phyloP scores from a whole-genome alignment of 1,140 invertebrate genomes.

The Halictus rubicundus region DNA sequence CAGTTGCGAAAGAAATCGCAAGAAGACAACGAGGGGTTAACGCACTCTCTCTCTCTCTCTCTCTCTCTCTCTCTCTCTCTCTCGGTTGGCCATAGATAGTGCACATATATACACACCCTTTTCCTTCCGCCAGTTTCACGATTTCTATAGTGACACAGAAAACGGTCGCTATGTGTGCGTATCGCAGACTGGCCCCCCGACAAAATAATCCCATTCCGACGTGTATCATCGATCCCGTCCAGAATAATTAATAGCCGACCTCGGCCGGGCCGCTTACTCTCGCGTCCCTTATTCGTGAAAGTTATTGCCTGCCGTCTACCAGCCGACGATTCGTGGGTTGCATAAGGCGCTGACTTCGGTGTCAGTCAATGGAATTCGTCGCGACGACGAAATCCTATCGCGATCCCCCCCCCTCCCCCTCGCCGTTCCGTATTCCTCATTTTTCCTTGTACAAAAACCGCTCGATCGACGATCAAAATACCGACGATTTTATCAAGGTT shows the following conservation, averaged over 20 bases:
- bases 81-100: too few relatives aligned
- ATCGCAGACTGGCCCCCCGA: background rate
- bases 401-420: too few relatives aligned
- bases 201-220: conserved; percentile 30
- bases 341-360: conserved; percentile 1
- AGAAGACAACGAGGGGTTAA: too few relatives aligned
- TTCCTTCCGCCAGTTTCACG: background rate
- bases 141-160: conserved; percentile 7
- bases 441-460: too few relatives aligned
- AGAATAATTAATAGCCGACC: conserved; percentile 37
- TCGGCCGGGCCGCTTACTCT: background rate
- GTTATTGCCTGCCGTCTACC: conserved; percentile 31
- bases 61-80: too few relatives aligned
- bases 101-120: too few relatives aligned
- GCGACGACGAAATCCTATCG: conserved; percentile 4
- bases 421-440: too few relatives aligned
- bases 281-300: conserved; percentile 28
- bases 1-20: too few relatives aligned
- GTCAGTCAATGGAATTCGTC: conserved; percentile 30
- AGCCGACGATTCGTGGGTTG: conserved; percentile 6
- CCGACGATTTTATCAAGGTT: too few relatives aligned
- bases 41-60: too few relatives aligned
- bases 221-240: conserved; percentile 26
- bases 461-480: too few relatives aligned
- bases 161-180: background rate